Evolutionary conservation across 2,888 invertebrate species (phyloP).

Genomic region (Lacanobia oleracea): DNA sequence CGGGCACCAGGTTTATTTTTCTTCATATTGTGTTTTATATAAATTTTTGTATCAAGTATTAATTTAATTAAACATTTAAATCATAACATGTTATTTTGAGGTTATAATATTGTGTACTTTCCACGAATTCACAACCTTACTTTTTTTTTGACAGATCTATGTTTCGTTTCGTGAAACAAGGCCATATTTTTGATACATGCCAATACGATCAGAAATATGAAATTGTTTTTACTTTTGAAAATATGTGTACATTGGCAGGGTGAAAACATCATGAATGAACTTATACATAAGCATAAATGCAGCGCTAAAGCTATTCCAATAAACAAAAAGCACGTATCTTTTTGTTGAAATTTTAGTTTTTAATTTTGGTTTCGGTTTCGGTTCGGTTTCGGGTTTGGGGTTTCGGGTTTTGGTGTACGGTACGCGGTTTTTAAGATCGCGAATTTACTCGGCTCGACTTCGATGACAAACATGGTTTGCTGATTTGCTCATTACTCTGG

Average conservation of each 20-base stretch:
- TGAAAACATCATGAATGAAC: not conserved
- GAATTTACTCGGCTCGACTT: too few relatives aligned
- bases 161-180: slow-evolving; percentile 14
- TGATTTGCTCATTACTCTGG: too few relatives aligned
- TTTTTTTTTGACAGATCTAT: too few relatives aligned
- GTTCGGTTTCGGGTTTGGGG: too few relatives aligned
- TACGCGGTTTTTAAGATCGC: too few relatives aligned
- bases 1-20: slow-evolving; percentile 72
- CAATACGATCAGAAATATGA: not conserved
- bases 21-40: slow-evolving; percentile 74
- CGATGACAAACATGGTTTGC: too few relatives aligned
- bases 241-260: too few relatives aligned
- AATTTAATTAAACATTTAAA: not conserved
- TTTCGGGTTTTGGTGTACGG: too few relatives aligned
- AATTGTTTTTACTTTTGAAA: not conserved
- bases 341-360: too few relatives aligned
- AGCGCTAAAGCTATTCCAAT: too few relatives aligned
- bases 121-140: not conserved
- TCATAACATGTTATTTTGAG: slow-evolving; percentile 42
- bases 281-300: not conserved
- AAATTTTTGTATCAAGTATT: not conserved
- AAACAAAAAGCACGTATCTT: not conserved
- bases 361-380: too few relatives aligned
- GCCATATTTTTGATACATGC: not conserved
- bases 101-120: slow-evolving; percentile 55